Conservation (phyloP, 2,888 invertebrate genomes). For the Hydraecia micacea region DNA sequence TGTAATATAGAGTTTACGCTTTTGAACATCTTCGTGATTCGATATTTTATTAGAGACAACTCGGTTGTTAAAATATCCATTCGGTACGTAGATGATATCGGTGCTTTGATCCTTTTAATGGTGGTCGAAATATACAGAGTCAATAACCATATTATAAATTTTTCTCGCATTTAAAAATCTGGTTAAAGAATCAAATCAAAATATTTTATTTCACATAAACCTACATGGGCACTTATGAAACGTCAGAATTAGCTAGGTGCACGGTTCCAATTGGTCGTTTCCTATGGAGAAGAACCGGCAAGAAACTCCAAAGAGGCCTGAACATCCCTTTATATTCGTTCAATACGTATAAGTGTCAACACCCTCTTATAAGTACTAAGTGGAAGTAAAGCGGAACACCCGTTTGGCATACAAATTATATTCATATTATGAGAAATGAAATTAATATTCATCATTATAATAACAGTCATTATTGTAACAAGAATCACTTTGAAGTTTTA, state of each 20-base stretch:
- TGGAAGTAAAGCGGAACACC: slow-evolving; percentile 6
- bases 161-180: neutral
- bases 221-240: too few relatives aligned
- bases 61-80: too few relatives aligned
- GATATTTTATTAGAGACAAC: too few relatives aligned
- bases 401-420: slow-evolving; percentile 43
- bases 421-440: slow-evolving; percentile 30
- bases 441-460: slow-evolving; percentile 53
- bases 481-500: slow-evolving; percentile 39
- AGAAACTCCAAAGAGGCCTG: too few relatives aligned
- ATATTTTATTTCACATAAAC: too few relatives aligned
- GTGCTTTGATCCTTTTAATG: neutral
- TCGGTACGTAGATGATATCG: neutral
- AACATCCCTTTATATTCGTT: neutral
- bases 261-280: too few relatives aligned
- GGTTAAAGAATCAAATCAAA: too few relatives aligned
- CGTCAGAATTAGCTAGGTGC: too few relatives aligned
- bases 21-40: too few relatives aligned
- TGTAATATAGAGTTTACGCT: neutral
- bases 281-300: too few relatives aligned
- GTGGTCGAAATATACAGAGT: neutral
- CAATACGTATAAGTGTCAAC: neutral
- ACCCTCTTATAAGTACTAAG: slow-evolving; percentile 21
- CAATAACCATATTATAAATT: neutral
- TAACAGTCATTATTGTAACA: slow-evolving; percentile 38